Base-by-base conservation (phyloP, 2,888 invertebrate genomes). In the Orthonevra nobilis region DNA sequence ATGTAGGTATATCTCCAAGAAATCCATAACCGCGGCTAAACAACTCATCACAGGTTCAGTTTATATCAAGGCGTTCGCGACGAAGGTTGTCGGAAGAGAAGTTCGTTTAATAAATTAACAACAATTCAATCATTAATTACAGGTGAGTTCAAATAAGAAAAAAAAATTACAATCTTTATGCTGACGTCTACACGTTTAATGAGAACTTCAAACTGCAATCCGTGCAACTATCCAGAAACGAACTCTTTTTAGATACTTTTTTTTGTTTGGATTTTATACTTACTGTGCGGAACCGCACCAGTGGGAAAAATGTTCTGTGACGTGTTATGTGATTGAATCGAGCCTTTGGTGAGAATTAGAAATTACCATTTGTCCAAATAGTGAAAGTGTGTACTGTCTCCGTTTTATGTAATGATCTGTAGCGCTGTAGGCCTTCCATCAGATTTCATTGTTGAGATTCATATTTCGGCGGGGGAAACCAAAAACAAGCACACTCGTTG, bases 1-100 rank as follows among this genome's bases (percentile, higher is more conserved):
- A 56, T 56, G 48, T n/a, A n/a, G n/a, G n/a, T n/a, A n/a, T 19
- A 42, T 58, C 56, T 68, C n/a, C 7, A 60, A 54, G 60, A 60
- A 60, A 60, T 42, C 44, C 42, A 52, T 52, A 64, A 44, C 75
- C 50, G 50, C 56, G 50, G 52, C 50, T 58, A 44, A 64, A 34
- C 58, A 30, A 46, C 40, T 60, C 77, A 63, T 48, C 63, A 61
- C 7, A 15, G 46, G 56, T 81, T 83, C 85, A 87, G 87, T 87
- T 83, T 82, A 77, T 79, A 81, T 81, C 81, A 83, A 83, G 82
- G 82, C 86, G 85, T 86, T 84, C 86, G 84, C 86, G 85, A 84
- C 85, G 85, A 86, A 87, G 87, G 87, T 87, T 87, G 86, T 84
- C 64, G 56, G 23, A 63, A 19, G 30, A 36, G 15, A 40, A 30